Evolutionary conservation across 2,888 invertebrate species (phyloP).

Genomic region (Timandra comae): DNA sequence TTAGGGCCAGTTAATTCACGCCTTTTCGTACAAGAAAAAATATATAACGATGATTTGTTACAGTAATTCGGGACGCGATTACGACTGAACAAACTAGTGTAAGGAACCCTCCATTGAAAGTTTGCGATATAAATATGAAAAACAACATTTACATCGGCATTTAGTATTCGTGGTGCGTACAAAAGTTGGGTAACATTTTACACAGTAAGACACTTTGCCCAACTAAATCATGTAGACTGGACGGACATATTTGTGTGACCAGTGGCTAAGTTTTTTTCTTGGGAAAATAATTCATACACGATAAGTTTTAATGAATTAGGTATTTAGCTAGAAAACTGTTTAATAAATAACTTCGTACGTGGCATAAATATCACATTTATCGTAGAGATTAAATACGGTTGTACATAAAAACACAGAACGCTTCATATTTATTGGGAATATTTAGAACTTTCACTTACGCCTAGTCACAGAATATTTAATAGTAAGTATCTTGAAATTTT

Average conservation of each 20-base stretch:
- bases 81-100: slow-evolving; percentile 27
- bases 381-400: no score
- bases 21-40: slow-evolving; percentile 26
- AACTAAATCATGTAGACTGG: slow-evolving; percentile 45
- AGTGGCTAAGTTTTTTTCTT: no score
- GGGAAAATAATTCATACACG: no score
- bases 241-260: slow-evolving; percentile 14
- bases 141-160: slow-evolving; percentile 50
- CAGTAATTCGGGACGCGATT: slow-evolving; percentile 30
- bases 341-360: no score
- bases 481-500: no score
- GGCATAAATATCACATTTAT: no score
- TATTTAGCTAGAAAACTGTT: no score
- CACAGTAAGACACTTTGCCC: slow-evolving; percentile 46
- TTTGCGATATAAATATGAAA: slow-evolving; percentile 47
- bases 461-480: no score
- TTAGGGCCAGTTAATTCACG: slow-evolving; percentile 22
- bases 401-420: no score
- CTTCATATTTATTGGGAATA: no score
- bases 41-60: slow-evolving; percentile 38
- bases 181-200: slow-evolving; percentile 56
- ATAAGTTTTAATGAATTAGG: no score
- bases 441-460: no score
- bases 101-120: slow-evolving; percentile 31
- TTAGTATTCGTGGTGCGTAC: slow-evolving; percentile 47